phyloP scores from a whole-genome alignment of 2,113 vertebrate genomes.

The Amphilophus citrinellus region DNA sequence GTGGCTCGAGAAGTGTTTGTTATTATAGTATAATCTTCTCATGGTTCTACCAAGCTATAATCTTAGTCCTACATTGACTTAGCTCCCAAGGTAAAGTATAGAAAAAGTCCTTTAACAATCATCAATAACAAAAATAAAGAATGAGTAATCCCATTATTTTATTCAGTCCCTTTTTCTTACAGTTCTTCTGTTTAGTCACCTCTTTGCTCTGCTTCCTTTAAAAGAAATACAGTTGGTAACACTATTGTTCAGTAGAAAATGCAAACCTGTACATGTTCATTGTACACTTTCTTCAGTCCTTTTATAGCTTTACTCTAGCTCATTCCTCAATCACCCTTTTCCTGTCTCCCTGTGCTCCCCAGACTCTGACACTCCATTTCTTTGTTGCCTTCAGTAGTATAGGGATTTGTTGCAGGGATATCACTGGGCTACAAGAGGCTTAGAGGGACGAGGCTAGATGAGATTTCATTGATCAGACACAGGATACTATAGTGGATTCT shows the following conservation, averaged over 20 bases:
- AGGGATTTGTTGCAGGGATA: conserved; percentile 14
- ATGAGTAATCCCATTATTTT: neutral
- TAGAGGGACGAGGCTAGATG: conserved; percentile 22
- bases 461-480: conserved; percentile 57
- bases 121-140: neutral
- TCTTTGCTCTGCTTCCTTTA: neutral
- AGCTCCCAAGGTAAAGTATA: neutral
- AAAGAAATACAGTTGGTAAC: neutral
- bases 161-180: neutral
- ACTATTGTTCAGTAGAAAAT: neutral
- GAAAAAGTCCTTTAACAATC: neutral
- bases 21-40: neutral
- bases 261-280: neutral
- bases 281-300: conserved; percentile 1
- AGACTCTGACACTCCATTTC: neutral
- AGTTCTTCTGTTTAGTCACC: neutral
- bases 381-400: conserved; percentile 6
- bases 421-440: conserved; percentile 11
- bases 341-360: neutral
- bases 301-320: neutral
- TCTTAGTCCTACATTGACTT: neutral
- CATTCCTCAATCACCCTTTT: conserved; percentile 1
- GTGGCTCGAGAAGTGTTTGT: neutral
- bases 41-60: neutral
- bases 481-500: conserved; percentile 15